These are phyloP conservation scores for Mamestra brassicae DNA, from an alignment of 2,888 invertebrate species.

Conservation along the genomic window DNA sequence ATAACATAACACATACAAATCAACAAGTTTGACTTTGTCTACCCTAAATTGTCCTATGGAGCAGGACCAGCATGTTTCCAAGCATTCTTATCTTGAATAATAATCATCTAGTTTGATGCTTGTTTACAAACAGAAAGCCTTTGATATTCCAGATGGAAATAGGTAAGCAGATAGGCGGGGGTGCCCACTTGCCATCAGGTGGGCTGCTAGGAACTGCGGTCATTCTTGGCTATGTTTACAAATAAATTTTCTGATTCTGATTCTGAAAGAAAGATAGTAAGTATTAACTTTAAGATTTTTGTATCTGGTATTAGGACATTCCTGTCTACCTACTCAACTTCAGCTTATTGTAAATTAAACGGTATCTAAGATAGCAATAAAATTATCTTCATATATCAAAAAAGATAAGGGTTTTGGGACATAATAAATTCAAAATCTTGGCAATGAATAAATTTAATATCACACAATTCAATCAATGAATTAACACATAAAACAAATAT, in stretches of 20 bases:
- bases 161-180: too few relatives aligned
- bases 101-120: too few relatives aligned
- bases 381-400: not conserved
- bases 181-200: too few relatives aligned
- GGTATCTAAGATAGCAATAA: conserved; percentile 14
- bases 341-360: not conserved
- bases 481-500: conserved; percentile 13
- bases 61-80: too few relatives aligned
- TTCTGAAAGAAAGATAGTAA: too few relatives aligned
- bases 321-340: not conserved
- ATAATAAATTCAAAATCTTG: conserved; percentile 13
- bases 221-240: not conserved
- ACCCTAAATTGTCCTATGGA: too few relatives aligned
- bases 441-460: conserved; percentile 46
- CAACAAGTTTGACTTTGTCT: too few relatives aligned
- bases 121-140: too few relatives aligned
- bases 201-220: not conserved
- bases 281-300: not conserved
- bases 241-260: too few relatives aligned
- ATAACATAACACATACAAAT: too few relatives aligned
- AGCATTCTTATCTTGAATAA: too few relatives aligned
- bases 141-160: too few relatives aligned
- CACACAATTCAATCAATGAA: conserved; percentile 25
- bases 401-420: conserved; percentile 21
- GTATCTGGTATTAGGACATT: not conserved